These are phyloP conservation scores for Cavia porcellus DNA, from an alignment of 2,113 vertebrate species.

Conservation along the genomic window DNA sequence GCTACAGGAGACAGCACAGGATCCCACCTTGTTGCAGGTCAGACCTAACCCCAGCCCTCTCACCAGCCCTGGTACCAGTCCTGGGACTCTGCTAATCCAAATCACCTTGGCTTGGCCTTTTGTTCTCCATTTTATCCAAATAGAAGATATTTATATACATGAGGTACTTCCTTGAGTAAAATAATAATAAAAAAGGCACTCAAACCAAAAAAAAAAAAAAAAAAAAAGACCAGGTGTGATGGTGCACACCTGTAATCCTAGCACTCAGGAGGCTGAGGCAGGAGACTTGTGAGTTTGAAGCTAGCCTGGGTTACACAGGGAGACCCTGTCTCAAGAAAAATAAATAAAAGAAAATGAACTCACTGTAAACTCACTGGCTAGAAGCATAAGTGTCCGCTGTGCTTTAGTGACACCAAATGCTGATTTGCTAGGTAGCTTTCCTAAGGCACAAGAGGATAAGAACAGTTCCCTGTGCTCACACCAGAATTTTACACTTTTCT, in stretches of 20 bases:
- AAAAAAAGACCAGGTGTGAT: neutral
- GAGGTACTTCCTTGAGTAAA: neutral
- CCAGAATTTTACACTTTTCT: neutral
- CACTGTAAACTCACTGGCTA: neutral
- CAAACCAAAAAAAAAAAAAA: neutral
- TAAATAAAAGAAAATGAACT: neutral
- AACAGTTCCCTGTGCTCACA: neutral
- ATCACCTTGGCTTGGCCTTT: neutral
- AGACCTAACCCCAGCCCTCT: constrained; percentile 15
- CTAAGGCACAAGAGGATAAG: neutral
- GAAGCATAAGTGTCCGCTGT: neutral
- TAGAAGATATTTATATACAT: neutral
- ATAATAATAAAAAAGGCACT: neutral
- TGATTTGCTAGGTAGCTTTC: neutral
- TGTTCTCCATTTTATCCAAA: neutral
- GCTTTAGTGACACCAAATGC: neutral
- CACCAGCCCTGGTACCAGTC: neutral
- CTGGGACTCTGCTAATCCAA: neutral
- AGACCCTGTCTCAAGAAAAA: neutral
- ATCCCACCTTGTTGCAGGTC: constrained; percentile 87
- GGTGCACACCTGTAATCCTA: neutral
- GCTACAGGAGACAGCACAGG: constrained; percentile 10
- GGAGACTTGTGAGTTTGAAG: neutral
- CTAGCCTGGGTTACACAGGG: neutral
- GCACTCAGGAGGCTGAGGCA: neutral